Evolutionary conservation across 2,797 vertebrate species (phyloP).

Genomic region (Macropodus opercularis): DNA sequence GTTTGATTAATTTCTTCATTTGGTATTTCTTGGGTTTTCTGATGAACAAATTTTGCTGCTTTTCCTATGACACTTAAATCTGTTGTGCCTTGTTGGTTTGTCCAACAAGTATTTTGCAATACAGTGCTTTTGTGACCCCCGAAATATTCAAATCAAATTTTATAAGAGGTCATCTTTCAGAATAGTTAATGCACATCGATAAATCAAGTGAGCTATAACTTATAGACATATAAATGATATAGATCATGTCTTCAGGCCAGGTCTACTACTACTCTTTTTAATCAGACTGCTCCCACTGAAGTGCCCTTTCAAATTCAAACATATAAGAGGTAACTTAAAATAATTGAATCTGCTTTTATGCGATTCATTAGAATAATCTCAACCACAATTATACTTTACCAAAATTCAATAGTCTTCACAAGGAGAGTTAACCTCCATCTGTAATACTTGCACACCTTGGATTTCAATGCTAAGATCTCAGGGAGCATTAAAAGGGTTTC

Average conservation of each 20-base stretch:
- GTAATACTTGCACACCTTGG: constrained; percentile 49
- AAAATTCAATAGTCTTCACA: constrained; percentile 61
- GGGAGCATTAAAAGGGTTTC: constrained; percentile 47
- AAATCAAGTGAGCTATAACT: constrained; percentile 78
- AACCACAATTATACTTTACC: constrained; percentile 73
- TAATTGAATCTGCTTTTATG: constrained; percentile 83
- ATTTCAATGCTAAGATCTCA: constrained; percentile 55
- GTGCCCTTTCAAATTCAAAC: constrained; percentile 81
- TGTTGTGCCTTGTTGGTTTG: neutral
- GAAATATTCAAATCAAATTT: constrained; percentile 76
- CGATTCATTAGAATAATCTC: constrained; percentile 80
- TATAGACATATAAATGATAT: constrained; percentile 80
- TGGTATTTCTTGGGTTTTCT: too few relatives aligned
- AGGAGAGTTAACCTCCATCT: constrained; percentile 59
- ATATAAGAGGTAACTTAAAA: constrained; percentile 82
- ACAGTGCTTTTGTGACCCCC: constrained; percentile 55
- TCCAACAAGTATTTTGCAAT: constrained; percentile 39
- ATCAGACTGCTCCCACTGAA: constrained; percentile 74
- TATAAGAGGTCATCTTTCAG: constrained; percentile 76
- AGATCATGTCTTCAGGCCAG: constrained; percentile 76
- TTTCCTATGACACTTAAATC: neutral
- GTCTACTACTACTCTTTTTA: constrained; percentile 79
- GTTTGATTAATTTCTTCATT: too few relatives aligned
- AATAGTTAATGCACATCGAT: constrained; percentile 77
- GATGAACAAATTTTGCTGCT: too few relatives aligned